Percentiles rank a stretch among this genome's conserved stretches.
Conservation (phyloP, 2,113 vertebrate genomes). For the Tricholaema leucomelas region DNA sequence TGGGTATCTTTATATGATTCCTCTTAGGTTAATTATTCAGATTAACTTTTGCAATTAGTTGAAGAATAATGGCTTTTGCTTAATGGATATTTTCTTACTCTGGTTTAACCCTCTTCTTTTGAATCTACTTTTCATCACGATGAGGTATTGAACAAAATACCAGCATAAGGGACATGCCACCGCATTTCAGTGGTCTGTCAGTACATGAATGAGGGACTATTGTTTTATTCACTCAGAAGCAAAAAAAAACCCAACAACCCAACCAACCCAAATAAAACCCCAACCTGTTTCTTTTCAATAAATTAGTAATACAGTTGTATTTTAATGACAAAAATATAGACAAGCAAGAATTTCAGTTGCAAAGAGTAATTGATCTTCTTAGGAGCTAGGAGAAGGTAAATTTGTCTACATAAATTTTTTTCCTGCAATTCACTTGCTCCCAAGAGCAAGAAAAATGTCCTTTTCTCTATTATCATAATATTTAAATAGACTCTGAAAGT, state of each 20-base stretch:
- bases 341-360: background rate
- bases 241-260: background rate
- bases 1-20: slow-evolving; percentile 10
- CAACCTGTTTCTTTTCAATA: background rate
- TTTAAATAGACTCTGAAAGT: background rate
- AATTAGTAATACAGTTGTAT: background rate
- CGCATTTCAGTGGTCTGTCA: background rate
- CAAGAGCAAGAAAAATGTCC: background rate
- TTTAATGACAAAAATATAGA: slow-evolving; percentile 5
- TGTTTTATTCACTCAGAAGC: background rate
- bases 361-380: background rate
- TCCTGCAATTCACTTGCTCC: background rate
- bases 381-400: background rate
- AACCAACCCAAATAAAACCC: too few species aligned
- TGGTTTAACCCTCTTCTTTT: background rate
- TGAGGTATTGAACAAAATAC: background rate
- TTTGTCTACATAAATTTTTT: background rate
- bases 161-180: background rate
- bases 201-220: background rate
- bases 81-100: slow-evolving; percentile 47
- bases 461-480: background rate
- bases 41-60: slow-evolving; percentile 32
- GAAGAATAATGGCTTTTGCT: slow-evolving; percentile 37
- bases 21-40: slow-evolving; percentile 47
- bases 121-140: background rate